phyloP scores from a whole-genome alignment of 2,797 vertebrate species.

The Poecilia picta region DNA sequence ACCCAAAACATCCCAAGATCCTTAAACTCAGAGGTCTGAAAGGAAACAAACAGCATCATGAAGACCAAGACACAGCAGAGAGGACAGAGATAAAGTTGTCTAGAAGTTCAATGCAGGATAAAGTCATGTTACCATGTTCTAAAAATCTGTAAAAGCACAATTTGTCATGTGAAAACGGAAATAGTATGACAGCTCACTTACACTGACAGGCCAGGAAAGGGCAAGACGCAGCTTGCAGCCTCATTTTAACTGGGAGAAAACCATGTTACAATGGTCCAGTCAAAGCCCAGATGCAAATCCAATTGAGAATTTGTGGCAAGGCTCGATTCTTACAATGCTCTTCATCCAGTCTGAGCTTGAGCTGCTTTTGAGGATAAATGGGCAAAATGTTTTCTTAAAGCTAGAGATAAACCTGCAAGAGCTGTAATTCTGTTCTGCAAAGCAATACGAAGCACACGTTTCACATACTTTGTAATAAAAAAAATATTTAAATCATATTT shows the following conservation, averaged over 20 bases:
- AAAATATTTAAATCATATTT: not conserved
- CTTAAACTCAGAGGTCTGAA: not conserved
- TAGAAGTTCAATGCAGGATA: not conserved
- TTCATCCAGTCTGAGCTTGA: not conserved
- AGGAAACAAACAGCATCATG: not conserved
- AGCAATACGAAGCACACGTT: not conserved
- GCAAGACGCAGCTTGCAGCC: not conserved
- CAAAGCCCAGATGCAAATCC: not conserved
- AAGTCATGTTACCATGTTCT: not conserved
- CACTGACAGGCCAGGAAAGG: not conserved
- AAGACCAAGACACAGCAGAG: not conserved
- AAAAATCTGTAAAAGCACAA: not conserved
- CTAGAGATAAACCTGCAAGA: not conserved
- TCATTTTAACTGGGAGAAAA: not conserved
- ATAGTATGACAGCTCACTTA: not conserved
- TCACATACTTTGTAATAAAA: not conserved
- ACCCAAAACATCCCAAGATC: no score
- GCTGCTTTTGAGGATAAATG: not conserved
- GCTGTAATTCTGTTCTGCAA: not conserved
- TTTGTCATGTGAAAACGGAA: not conserved
- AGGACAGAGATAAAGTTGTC: not conserved
- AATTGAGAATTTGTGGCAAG: not conserved
- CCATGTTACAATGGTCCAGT: not conserved
- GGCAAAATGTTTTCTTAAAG: not conserved
- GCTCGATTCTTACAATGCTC: not conserved